Conservation (phyloP, 92 coral and sea anemone species). For the Epizoanthus illoricatus region DNA sequence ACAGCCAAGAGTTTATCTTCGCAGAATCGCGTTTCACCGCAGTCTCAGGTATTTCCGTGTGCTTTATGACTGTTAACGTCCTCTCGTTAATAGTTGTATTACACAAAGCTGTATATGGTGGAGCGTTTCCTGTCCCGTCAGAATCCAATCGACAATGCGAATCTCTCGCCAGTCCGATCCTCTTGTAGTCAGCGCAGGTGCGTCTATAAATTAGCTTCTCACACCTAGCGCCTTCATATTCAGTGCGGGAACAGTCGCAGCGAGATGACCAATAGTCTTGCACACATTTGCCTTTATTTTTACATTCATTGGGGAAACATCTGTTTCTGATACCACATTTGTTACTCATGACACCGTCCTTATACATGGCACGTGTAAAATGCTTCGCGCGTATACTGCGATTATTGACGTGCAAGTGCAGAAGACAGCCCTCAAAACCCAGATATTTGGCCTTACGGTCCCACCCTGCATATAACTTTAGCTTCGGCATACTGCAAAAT, state of each 20-base stretch:
- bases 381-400: not conserved
- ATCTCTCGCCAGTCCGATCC: constrained; percentile 1
- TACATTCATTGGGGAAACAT: constrained; percentile 30
- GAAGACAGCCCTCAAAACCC: constrained; percentile 42
- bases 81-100: constrained; percentile 7
- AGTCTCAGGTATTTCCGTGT: constrained; percentile 17
- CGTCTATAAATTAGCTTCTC: constrained; percentile 18
- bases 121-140: not conserved
- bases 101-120: constrained; percentile 7
- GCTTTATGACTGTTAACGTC: constrained; percentile 25
- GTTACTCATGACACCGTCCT: constrained; percentile 1
- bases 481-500: constrained; percentile 7
- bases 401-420: constrained; percentile 17
- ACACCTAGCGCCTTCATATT: constrained; percentile 19
- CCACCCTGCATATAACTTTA: constrained; percentile 15
- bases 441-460: not conserved
- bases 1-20: not conserved
- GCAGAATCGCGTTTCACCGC: constrained; percentile 4
- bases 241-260: constrained; percentile 23
- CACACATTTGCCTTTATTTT: constrained; percentile 2
- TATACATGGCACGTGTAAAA: constrained; percentile 11
- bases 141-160: constrained; percentile 16
- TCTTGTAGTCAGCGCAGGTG: constrained; percentile 19
- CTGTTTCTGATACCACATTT: not conserved
- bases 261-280: not conserved